Base-by-base conservation (phyloP, 2,888 invertebrate species). In the Sycophila texana region DNA sequence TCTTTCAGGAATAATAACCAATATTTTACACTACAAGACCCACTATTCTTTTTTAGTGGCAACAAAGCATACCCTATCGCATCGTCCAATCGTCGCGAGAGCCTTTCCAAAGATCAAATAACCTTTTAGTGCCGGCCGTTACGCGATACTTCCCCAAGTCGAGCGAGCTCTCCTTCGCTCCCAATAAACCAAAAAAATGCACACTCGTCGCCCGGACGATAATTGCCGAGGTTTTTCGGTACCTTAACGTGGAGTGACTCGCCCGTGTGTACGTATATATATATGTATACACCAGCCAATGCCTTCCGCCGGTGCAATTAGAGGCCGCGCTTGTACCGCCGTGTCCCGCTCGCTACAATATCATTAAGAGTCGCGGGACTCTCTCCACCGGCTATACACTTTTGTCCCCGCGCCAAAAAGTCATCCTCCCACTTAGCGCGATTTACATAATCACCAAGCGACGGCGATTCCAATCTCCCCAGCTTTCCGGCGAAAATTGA, bases 321-420 rank as follows among this genome's bases (percentile, higher is more conserved):
- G 89, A 88, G 86, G 85, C 87, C 85, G 88, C 76, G 58, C 84
- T 86, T 87, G 87, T 86, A 87, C 87, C 85, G 86, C 85, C 39
- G 39, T 39, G 39, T 86, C 84, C 68, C 85, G 83, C 86, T 86
- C 84, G 85, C 86, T 88, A 88, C 89, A 89, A 88, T 89, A 88
- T 88, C 88, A 87, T 89, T 89, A 88, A 88, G 88, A 86, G 47
- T 60, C 74, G 66, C 67, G 39, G 60, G n/a, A n/a, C n/a, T n/a
- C n/a, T n/a, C n/a, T n/a, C n/a, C n/a, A n/a, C n/a, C n/a, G n/a
- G n/a, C n/a, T 74, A 53, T 65, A 47, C 57, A 51, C 47, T 74
- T 60, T 68, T 53, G 70, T 63, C 53, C 66, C 5, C 16, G 68
- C 26, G 72, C 51, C 61, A 22, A 49, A 55, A 39, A n/a, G n/a